phyloP scores from a whole-genome alignment of 2,888 invertebrate species.

The Pediacus dermestoides region DNA sequence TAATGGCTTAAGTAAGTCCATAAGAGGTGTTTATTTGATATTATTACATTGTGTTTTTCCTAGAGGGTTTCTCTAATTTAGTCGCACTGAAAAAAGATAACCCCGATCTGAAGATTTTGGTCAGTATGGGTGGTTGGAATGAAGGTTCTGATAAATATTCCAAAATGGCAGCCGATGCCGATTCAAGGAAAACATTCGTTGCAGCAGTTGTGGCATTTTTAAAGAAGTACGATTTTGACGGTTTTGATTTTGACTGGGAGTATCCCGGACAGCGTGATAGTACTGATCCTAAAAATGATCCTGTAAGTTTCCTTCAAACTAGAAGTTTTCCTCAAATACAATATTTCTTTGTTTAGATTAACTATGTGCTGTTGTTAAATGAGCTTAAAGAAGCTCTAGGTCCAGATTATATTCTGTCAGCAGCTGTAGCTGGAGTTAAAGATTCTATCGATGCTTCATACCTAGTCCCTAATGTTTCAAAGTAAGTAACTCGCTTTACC shows the following conservation, averaged over 20 bases:
- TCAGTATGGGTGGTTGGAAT: slow-evolving; percentile 67
- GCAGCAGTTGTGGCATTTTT: neutral
- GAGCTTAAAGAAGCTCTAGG: slow-evolving; percentile 22
- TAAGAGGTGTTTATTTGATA: slow-evolving; percentile 2
- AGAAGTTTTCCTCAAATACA: no score
- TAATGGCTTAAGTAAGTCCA: no score
- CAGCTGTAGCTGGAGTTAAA: slow-evolving; percentile 24
- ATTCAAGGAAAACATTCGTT: slow-evolving; percentile 16
- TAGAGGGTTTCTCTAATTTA: slow-evolving; percentile 21
- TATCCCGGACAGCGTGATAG: slow-evolving; percentile 60
- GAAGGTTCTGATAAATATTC: slow-evolving; percentile 50
- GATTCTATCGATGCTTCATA: slow-evolving; percentile 24
- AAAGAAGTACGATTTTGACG: slow-evolving; percentile 54
- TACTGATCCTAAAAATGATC: slow-evolving; percentile 21
- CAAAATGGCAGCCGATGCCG: slow-evolving; percentile 50
- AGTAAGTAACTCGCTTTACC: slow-evolving; percentile 14
- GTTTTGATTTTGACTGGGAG: slow-evolving; percentile 82
- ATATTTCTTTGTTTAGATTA: slow-evolving; percentile 27
- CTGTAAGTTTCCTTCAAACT: no score
- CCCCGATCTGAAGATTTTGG: slow-evolving; percentile 54
- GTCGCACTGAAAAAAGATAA: slow-evolving; percentile 51
- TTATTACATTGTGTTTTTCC: slow-evolving; percentile 7
- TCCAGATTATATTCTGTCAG: slow-evolving; percentile 21
- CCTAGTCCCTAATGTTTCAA: slow-evolving; percentile 21
- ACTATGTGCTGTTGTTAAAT: slow-evolving; percentile 21